A percentile compares a stretch with the other conserved stretches of the same genome.
phyloP scores from a whole-genome alignment of 2,797 vertebrate species.

The Percopsis omiscomaycus region DNA sequence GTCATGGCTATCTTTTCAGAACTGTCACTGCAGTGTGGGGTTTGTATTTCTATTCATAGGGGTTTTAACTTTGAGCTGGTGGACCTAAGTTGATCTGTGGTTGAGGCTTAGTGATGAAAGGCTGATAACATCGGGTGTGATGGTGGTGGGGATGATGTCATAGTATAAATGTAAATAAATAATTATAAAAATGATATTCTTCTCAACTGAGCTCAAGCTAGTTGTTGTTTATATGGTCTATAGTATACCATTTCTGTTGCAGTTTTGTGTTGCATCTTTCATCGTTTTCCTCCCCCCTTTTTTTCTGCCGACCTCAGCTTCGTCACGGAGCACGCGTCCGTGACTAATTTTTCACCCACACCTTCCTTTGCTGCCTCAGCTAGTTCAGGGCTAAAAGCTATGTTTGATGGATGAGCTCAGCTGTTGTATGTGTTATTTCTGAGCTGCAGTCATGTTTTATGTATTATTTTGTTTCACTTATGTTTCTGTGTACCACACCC shows the following conservation, averaged over 20 bases:
- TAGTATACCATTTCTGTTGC: conserved; percentile 12
- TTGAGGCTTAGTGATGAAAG: conserved; percentile 3
- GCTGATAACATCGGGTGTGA: conserved; percentile 16
- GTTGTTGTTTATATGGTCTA: neutral
- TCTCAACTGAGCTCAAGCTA: neutral
- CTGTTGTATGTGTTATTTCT: conserved; percentile 37
- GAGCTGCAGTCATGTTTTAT: conserved; percentile 32
- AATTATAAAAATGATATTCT: neutral
- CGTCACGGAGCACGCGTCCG: conserved; percentile 41
- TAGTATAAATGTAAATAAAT: neutral
- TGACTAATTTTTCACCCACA: conserved; percentile 62
- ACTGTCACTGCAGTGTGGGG: conserved; percentile 1
- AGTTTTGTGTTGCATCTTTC: conserved; percentile 17
- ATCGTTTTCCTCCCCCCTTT: conserved; percentile 17
- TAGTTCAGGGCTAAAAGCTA: conserved; percentile 48
- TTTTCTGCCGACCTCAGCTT: conserved; percentile 64
- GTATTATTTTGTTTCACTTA: conserved; percentile 42
- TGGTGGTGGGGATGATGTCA: neutral
- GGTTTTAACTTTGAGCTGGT: neutral
- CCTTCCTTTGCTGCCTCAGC: conserved; percentile 69
- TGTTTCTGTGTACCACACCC: conserved; percentile 18
- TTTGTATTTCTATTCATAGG: neutral
- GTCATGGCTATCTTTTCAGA: conserved; percentile 16
- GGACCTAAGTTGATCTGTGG: neutral
- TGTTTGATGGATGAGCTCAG: conserved; percentile 57